phyloP scores from a whole-genome alignment of 1,140 invertebrate genomes.

The Goniozus legneri region DNA sequence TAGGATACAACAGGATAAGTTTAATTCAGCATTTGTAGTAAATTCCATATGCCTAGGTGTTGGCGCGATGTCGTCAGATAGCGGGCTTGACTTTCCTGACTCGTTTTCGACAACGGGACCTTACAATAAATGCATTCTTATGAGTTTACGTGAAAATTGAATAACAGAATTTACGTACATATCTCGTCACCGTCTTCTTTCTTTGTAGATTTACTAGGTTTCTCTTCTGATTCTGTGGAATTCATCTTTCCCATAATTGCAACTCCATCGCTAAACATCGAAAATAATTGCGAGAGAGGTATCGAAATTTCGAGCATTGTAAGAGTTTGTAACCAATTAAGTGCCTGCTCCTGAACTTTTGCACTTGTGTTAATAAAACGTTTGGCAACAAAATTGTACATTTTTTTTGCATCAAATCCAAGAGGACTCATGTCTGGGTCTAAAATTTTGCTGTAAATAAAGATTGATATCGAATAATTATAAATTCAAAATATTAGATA shows the following conservation, averaged over 20 bases:
- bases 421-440: conserved; percentile 94
- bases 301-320: conserved; percentile 87
- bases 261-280: conserved; percentile 84
- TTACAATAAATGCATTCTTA: conserved; percentile 34
- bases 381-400: conserved; percentile 91
- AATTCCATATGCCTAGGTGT: conserved; percentile 61
- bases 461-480: no score
- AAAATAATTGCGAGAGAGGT: conserved; percentile 78
- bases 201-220: conserved; percentile 50
- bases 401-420: conserved; percentile 87
- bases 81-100: conserved; percentile 65
- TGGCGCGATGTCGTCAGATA: conserved; percentile 69
- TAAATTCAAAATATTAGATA: neutral
- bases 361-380: conserved; percentile 82
- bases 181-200: conserved; percentile 41
- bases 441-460: conserved; percentile 84
- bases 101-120: conserved; percentile 66
- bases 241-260: conserved; percentile 61
- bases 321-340: conserved; percentile 93
- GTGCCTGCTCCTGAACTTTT: conserved; percentile 87
- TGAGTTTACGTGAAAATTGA: neutral
- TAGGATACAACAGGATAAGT: conserved; percentile 89
- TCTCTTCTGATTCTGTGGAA: conserved; percentile 49
- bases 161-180: conserved; percentile 48
- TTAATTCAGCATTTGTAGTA: conserved; percentile 66